Base-by-base conservation (phyloP, 2,113 vertebrate species). In the Platysternon megacephalum region DNA sequence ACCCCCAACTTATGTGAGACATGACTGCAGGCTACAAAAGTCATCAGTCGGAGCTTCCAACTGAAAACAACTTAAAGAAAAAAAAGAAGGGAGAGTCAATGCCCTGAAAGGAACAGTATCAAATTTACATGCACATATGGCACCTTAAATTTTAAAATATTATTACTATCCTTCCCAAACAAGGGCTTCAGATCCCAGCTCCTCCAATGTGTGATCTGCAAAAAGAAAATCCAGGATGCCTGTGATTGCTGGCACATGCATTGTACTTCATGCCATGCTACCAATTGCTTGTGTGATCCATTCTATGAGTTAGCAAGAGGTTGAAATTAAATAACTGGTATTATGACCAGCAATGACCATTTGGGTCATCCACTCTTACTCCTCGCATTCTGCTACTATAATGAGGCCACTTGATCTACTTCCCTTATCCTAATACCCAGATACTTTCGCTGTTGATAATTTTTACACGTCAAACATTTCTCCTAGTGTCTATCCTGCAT, bases 391-490 rank as follows among this genome's bases (percentile, higher is more conserved):
- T 93, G 46, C 94, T 89, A 51, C 58, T 91, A 68, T 48, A 65
- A 42, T 51, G 86, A 78, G 96, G 85, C 51, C 87, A 68, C n/a
- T 82, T 11, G 24, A 68, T 91, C 52, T 90, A 90, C 55, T 46
- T 48, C 28, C 86, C 51, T 85, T 90, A 87, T 90, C n/a, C 88
- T 91, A 29, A 80, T 90, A 79, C 82, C 76, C 82, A 90, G 93
- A 46, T 94, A 88, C 72, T 78, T 94, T 76, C 80, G 61, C 42
- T 61, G 88, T 81, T 95, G 86, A 93, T 65, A 83, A 72, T 83
- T 86, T 94, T 96, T 85, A 95, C 93, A 89, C 80, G 81, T 95
- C 80, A 76, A 72, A 22, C 17, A 11, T 39, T 72, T 10, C n/a
- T 35, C 65, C 9, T 39, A 39, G 21, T 72, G 21, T 39, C 65